Percentiles rank a stretch among this genome's conserved stretches.
These are phyloP conservation scores for Rhabdornis inornatus DNA, from an alignment of 2,113 vertebrate species.

Conservation along the genomic window DNA sequence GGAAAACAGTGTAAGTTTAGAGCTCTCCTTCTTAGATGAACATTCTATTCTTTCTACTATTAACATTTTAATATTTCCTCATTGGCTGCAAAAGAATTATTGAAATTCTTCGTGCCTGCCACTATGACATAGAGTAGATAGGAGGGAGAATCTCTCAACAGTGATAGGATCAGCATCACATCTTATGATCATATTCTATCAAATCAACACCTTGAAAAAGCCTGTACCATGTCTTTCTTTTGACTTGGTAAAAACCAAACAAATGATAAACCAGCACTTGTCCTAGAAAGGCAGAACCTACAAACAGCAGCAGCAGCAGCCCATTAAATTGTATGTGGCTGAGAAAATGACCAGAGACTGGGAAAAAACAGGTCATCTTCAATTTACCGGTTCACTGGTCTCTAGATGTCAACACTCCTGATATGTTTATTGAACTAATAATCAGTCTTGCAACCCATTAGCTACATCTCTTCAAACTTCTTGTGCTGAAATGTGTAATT, in stretches of 20 bases:
- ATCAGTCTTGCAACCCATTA: background rate
- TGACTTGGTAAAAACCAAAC: background rate
- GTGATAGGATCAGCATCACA: background rate
- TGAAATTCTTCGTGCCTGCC: background rate
- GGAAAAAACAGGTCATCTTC: conserved; percentile 65
- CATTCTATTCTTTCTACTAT: background rate
- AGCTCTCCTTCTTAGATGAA: background rate
- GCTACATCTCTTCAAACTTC: background rate
- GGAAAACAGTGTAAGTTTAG: background rate
- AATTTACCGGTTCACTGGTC: conserved; percentile 12
- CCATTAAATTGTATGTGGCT: conserved; percentile 71
- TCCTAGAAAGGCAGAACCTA: background rate
- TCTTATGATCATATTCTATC: background rate
- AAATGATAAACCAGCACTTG: background rate
- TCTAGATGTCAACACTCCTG: background rate
- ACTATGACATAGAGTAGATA: background rate
- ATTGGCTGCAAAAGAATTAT: background rate
- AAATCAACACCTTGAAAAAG: background rate
- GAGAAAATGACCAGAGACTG: background rate
- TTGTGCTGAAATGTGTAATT: background rate
- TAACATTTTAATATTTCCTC: background rate
- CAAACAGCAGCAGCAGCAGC: conserved; percentile 76
- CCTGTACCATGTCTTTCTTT: background rate
- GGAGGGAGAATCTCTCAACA: background rate
- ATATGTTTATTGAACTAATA: background rate